Evolutionary conservation across 2,888 invertebrate genomes (phyloP).

Genomic region (Aporophyla nigra): DNA sequence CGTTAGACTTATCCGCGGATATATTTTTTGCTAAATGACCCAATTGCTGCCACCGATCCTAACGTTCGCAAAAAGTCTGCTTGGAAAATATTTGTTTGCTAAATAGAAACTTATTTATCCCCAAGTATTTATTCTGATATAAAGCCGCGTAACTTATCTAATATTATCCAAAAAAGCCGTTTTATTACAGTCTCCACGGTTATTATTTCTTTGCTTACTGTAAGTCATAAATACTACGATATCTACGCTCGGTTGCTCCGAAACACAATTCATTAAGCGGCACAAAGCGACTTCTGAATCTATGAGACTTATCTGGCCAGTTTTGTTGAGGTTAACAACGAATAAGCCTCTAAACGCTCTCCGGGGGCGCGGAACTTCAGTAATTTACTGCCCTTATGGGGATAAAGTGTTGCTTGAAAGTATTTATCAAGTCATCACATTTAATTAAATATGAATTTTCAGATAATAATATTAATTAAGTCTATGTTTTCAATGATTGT

Average conservation of each 20-base stretch:
- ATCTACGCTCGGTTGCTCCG: conserved; percentile 60
- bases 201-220: conserved; percentile 61
- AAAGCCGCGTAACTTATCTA: conserved; percentile 53
- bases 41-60: conserved; percentile 14
- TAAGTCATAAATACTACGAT: conserved; percentile 65
- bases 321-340: conserved; percentile 67
- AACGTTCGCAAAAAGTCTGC: conserved; percentile 23
- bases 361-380: conserved; percentile 59
- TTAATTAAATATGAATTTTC: conserved; percentile 40
- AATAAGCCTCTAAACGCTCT: conserved; percentile 70
- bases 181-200: conserved; percentile 56
- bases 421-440: conserved; percentile 29
- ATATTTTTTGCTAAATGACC: conserved; percentile 34
- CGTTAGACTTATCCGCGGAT: conserved; percentile 27
- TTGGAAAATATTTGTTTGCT: conserved; percentile 6
- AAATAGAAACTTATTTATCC: conserved; percentile 40
- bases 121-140: conserved; percentile 33
- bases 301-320: conserved; percentile 70
- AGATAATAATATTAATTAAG: conserved; percentile 34
- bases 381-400: conserved; percentile 64
- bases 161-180: conserved; percentile 50
- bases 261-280: conserved; percentile 68
- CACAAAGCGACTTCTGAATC: conserved; percentile 62
- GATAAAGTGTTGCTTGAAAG: conserved; percentile 47
- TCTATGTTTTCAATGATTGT: no score